These are phyloP conservation scores for Blastobasis lacticolella DNA, from an alignment of 2,888 invertebrate species.

Conservation along the genomic window DNA sequence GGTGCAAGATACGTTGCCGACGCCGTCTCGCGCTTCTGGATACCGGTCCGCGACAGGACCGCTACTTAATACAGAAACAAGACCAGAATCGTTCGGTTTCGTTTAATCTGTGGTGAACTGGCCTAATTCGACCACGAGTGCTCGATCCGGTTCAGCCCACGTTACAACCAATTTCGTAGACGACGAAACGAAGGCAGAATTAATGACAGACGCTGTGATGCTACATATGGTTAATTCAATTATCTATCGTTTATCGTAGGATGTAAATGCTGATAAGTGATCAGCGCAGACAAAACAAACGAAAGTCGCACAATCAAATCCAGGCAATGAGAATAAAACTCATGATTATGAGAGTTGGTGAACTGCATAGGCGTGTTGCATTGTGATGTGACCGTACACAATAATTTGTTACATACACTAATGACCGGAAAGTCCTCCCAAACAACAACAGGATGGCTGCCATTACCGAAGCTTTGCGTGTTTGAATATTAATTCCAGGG, in stretches of 20 bases:
- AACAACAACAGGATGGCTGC: constrained; percentile 33
- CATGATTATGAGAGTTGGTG: constrained; percentile 3
- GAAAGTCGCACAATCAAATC: constrained; percentile 22
- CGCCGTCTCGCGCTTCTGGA: constrained; percentile 22
- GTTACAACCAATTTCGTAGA: constrained; percentile 22
- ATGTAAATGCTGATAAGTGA: constrained; percentile 12
- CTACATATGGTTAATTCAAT: not conserved
- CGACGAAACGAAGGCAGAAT: constrained; percentile 18
- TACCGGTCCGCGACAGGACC: constrained; percentile 25
- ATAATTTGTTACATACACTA: constrained; percentile 35
- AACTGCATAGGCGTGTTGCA: constrained; percentile 37
- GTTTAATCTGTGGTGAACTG: constrained; percentile 28
- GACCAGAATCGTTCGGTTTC: constrained; percentile 30
- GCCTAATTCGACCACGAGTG: constrained; percentile 30
- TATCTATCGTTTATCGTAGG: not conserved
- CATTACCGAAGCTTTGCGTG: constrained; percentile 45
- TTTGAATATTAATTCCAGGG: constrained; percentile 29
- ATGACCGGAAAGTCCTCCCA: constrained; percentile 27
- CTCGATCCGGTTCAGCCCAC: constrained; percentile 28
- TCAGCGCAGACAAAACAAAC: constrained; percentile 18
- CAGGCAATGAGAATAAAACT: constrained; percentile 18
- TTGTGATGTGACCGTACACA: constrained; percentile 25
- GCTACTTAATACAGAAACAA: constrained; percentile 27
- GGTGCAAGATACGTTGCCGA: constrained; percentile 17
- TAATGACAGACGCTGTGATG: constrained; percentile 4